Base-by-base conservation (phyloP, 2,113 vertebrate genomes). In the Campylomormyrus tamandua region DNA sequence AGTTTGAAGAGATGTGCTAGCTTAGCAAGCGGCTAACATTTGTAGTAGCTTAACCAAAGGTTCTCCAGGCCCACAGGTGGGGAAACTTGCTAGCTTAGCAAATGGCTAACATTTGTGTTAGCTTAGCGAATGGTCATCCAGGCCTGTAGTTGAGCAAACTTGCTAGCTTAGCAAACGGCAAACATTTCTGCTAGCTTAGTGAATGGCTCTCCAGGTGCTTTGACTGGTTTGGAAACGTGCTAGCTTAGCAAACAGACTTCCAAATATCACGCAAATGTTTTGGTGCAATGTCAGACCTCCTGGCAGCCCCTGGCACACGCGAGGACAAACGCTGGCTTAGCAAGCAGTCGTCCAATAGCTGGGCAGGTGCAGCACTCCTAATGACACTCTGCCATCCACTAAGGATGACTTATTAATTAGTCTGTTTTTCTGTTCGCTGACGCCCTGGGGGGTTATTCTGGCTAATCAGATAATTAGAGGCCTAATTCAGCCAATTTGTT, bases 321-420 rank as follows among this genome's bases (percentile, higher is more conserved):
- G 35, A 24, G 74, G 74, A 77, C 4, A 35, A 15, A 10, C 10
- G 15, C 70, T 77, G 17, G 70, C 35, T 77, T 39, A 77, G 4
- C 70, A 77, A 77, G 19, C 35, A 83, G 77, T 24, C 39, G 91
- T 91, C 93, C 92, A 93, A 91, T 93, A 90, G 2, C 53, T 90
- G 93, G 91, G 93, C 89, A 92, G 91, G 90, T 93, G 92, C 91
- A 92, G 91, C 89, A 88, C 90, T 88, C 31, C 91, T 45, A 90
- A 91, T 94, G 93, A 92, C 90, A 92, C 46, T 92, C 88, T 90
- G 91, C 94, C 56, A 66, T 89, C 15, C 3, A 93, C 93, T 94
- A 49, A 88, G 94, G 92, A 93, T 93, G 92, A 93, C 93, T 92
- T 89, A 58, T 91, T 83, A 85, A 49, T 87, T 90, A 92, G 83